phyloP scores from a whole-genome alignment of 2,797 vertebrate species.

The Cottoperca gobio region DNA sequence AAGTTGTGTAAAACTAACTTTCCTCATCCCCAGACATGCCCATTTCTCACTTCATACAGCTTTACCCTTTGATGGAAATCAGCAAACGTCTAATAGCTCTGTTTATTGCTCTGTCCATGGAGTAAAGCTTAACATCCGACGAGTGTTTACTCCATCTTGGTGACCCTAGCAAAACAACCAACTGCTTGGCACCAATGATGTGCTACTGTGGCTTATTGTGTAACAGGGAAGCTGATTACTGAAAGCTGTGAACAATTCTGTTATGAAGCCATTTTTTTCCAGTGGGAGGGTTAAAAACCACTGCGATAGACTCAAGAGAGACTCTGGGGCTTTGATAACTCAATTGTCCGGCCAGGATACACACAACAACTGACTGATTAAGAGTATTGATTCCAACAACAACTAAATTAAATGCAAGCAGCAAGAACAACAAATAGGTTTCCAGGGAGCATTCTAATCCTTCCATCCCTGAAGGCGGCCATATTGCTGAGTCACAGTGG shows the following conservation, averaged over 20 bases:
- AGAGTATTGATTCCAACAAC: constrained; percentile 60
- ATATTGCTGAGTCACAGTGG: constrained; percentile 63
- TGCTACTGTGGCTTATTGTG: constrained; percentile 29
- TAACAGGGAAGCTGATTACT: constrained; percentile 45
- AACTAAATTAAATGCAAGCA: constrained; percentile 53
- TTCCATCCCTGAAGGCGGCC: constrained; percentile 11
- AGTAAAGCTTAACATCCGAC: constrained; percentile 13
- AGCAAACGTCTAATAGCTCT: constrained; percentile 38
- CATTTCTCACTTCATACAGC: constrained; percentile 54
- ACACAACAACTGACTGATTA: constrained; percentile 54
- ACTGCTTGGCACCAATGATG: constrained; percentile 7
- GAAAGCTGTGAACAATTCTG: constrained; percentile 34
- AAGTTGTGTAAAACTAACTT: constrained; percentile 38
- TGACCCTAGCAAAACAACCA: constrained; percentile 44
- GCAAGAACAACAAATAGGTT: constrained; percentile 24
- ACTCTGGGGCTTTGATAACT: constrained; percentile 46
- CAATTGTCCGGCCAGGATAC: constrained; percentile 52
- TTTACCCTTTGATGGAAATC: constrained; percentile 68
- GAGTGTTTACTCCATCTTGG: not conserved
- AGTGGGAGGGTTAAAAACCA: constrained; percentile 23
- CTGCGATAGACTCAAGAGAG: constrained; percentile 19
- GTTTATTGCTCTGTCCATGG: not conserved
- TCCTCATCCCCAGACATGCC: constrained; percentile 42
- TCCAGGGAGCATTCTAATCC: constrained; percentile 37
- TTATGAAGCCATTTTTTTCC: constrained; percentile 49